Conservation (phyloP, 2,888 invertebrate species). For the Cheilosia scutellata region DNA sequence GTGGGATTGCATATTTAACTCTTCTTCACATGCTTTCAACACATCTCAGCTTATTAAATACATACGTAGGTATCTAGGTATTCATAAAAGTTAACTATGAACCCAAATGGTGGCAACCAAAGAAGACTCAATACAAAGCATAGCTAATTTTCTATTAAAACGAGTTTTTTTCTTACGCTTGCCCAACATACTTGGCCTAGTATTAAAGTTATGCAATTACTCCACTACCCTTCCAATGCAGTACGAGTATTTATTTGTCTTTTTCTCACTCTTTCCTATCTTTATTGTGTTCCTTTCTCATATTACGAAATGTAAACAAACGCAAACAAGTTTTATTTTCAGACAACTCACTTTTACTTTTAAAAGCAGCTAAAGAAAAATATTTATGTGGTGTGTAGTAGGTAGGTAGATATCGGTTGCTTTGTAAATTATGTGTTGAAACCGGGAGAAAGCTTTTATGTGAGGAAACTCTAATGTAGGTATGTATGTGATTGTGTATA, state of each 20-base stretch:
- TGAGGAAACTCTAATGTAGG: slow-evolving; percentile 55
- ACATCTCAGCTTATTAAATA: slow-evolving; percentile 21
- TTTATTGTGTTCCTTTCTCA: slow-evolving; percentile 75
- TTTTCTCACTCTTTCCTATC: slow-evolving; percentile 75
- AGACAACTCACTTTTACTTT: slow-evolving; percentile 75
- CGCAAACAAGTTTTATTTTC: slow-evolving; percentile 75
- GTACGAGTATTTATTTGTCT: slow-evolving; percentile 60
- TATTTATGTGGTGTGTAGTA: slow-evolving; percentile 57
- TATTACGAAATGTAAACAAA: slow-evolving; percentile 76
- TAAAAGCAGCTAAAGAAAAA: slow-evolving; percentile 70
- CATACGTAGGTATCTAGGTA: slow-evolving; percentile 8
- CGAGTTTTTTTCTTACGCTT: slow-evolving; percentile 72
- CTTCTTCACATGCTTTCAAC: slow-evolving; percentile 45
- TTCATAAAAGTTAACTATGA: slow-evolving; percentile 55
- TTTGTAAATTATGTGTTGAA: slow-evolving; percentile 69
- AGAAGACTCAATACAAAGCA: slow-evolving; percentile 72
- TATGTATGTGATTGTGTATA: slow-evolving; percentile 29
- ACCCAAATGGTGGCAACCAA: slow-evolving; percentile 56
- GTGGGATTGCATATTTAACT: slow-evolving; percentile 41
- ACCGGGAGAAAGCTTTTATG: slow-evolving; percentile 74
- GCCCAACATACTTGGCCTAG: slow-evolving; percentile 76
- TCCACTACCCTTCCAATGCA: slow-evolving; percentile 74
- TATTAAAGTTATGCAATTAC: slow-evolving; percentile 75
- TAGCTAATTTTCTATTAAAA: slow-evolving; percentile 75
- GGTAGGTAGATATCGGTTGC: slow-evolving; percentile 63